phyloP scores from a whole-genome alignment of 2,113 vertebrate species.

The Ceuthmochares aereus region DNA sequence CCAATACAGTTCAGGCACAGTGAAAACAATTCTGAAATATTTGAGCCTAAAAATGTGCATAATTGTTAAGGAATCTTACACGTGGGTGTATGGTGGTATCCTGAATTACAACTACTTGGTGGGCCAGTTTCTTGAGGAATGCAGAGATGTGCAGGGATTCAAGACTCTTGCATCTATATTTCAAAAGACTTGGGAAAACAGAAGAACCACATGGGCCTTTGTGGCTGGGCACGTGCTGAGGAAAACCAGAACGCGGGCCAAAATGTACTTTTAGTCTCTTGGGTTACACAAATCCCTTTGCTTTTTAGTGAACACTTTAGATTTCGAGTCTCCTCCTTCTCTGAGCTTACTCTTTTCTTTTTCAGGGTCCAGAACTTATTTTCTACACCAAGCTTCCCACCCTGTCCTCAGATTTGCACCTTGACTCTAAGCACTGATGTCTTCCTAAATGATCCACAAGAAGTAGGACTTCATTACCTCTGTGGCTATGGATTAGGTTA shows the following conservation, averaged over 20 bases:
- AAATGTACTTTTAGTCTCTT: constrained; percentile 52
- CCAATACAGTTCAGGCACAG: constrained; percentile 52
- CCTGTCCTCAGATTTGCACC: neutral
- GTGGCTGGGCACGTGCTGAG: constrained; percentile 62
- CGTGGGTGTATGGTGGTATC: constrained; percentile 61
- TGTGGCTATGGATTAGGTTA: neutral
- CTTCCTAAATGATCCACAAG: neutral
- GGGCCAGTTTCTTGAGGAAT: constrained; percentile 67
- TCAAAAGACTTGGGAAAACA: constrained; percentile 42
- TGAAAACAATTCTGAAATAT: constrained; percentile 68
- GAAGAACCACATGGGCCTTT: constrained; percentile 33
- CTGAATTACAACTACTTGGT: constrained; percentile 65
- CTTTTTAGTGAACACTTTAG: constrained; percentile 9
- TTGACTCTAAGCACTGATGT: neutral
- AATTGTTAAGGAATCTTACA: constrained; percentile 70
- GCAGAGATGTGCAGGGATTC: neutral
- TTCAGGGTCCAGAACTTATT: neutral
- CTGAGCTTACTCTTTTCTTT: neutral
- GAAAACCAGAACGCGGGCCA: constrained; percentile 41
- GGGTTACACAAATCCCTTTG: constrained; percentile 34
- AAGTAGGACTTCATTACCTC: neutral
- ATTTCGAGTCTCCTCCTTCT: neutral
- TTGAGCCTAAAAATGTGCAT: constrained; percentile 66
- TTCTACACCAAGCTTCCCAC: neutral
- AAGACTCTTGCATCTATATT: constrained; percentile 12